Conservation (phyloP, 2,888 invertebrate species). For the Euzetes globulus region DNA sequence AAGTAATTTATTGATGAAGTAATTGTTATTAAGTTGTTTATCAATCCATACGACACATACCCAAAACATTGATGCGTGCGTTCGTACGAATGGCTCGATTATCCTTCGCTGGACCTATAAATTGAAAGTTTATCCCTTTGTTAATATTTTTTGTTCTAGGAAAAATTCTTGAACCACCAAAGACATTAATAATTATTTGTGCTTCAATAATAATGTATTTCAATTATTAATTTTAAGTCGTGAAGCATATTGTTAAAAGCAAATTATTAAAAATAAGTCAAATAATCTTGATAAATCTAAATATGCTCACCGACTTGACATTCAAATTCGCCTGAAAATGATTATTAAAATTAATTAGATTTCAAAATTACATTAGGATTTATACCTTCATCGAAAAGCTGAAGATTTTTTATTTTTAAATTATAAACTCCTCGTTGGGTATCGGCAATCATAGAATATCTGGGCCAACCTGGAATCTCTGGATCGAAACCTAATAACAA, state of each 20-base stretch:
- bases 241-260: too few species aligned
- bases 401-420: slow-evolving; percentile 76
- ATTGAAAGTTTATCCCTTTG: neutral
- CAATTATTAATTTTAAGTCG: too few species aligned
- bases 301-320: slow-evolving; percentile 18
- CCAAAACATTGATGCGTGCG: slow-evolving; percentile 8
- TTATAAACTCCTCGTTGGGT: slow-evolving; percentile 75
- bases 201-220: neutral
- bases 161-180: neutral
- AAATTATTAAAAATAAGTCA: too few species aligned
- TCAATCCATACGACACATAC: neutral
- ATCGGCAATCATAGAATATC: slow-evolving; percentile 79
- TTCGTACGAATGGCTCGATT: neutral
- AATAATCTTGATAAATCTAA: too few species aligned
- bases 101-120: slow-evolving; percentile 11
- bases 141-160: neutral
- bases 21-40: neutral
- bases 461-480: slow-evolving; percentile 63
- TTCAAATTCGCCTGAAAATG: neutral
- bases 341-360: neutral
- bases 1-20: too few species aligned
- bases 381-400: slow-evolving; percentile 75
- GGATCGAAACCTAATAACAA: slow-evolving; percentile 49
- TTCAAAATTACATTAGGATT: neutral
- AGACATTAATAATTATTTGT: neutral